Percentiles rank a stretch among this genome's conserved stretches.
These are phyloP conservation scores for Hydractinia symbiolongicarpus DNA, from an alignment of 30 jellyfish, hydroid and myxozoan species.

Conservation along the genomic window DNA sequence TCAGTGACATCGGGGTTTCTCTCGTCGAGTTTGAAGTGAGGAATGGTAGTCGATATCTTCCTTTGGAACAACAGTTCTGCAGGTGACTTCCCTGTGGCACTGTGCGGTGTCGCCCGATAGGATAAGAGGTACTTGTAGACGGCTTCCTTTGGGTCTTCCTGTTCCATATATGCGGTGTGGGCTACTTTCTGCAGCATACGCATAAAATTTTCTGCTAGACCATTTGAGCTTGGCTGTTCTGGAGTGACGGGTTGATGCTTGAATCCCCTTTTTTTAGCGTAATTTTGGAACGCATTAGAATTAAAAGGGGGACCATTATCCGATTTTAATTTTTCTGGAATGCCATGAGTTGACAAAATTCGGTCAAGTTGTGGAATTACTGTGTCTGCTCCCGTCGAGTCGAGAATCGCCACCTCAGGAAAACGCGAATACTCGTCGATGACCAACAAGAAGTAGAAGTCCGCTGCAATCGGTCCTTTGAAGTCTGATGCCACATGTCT, in stretches of 20 bases:
- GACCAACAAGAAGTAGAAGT: no score
- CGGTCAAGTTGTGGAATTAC: no score
- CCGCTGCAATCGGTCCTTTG: no score
- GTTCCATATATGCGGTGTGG: conserved; percentile 29
- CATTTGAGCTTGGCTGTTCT: conserved; percentile 31
- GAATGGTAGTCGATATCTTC: conserved; percentile 18
- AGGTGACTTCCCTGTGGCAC: conserved; percentile 21
- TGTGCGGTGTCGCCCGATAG: conserved; percentile 33
- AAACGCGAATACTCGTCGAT: no score
- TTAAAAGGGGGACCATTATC: conserved; percentile 35
- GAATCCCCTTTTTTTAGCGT: conserved; percentile 20
- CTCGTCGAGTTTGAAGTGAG: background rate
- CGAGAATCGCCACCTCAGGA: no score
- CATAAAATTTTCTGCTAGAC: conserved; percentile 33
- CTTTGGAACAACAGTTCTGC: conserved; percentile 30
- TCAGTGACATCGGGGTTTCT: background rate
- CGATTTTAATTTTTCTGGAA: conserved; percentile 22
- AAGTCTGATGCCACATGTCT: no score
- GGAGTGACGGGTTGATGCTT: conserved; percentile 21
- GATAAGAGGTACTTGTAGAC: conserved; percentile 18
- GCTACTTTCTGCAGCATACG: no score
- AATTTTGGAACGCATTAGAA: background rate
- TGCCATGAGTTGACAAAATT: no score
- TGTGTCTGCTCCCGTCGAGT: no score
- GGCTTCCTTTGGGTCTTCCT: conserved; percentile 34